A percentile compares a stretch with the other conserved stretches of the same genome.
These are phyloP conservation scores for Pyxicephalus adspersus DNA, from an alignment of 2,113 vertebrate genomes.

Conservation along the genomic window DNA sequence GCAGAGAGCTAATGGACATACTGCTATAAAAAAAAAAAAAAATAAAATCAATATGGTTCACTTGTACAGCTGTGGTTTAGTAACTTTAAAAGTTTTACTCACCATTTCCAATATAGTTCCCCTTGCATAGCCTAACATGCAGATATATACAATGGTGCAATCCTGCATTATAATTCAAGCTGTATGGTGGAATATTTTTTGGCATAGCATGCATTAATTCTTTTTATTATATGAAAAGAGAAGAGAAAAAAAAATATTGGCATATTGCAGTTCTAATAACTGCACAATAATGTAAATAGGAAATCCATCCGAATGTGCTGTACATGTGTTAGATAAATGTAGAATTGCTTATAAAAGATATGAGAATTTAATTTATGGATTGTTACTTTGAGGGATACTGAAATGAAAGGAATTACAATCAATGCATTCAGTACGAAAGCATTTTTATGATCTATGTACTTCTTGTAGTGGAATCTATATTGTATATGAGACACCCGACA, in stretches of 20 bases:
- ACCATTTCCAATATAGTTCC: too few species aligned
- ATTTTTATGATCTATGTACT: slow-evolving; percentile 7
- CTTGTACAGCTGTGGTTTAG: too few species aligned
- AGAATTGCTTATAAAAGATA: slow-evolving; percentile 38
- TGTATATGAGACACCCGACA: neutral
- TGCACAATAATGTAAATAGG: slow-evolving; percentile 11
- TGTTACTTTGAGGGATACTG: slow-evolving; percentile 27
- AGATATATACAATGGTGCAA: too few species aligned
- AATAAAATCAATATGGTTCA: too few species aligned
- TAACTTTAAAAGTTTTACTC: too few species aligned
- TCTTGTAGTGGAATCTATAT: slow-evolving; percentile 1
- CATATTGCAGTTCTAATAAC: neutral
- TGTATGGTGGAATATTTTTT: too few species aligned
- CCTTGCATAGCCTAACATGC: too few species aligned
- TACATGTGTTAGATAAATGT: slow-evolving; percentile 20
- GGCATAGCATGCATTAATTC: too few species aligned
- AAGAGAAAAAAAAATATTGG: neutral
- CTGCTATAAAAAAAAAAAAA: too few species aligned
- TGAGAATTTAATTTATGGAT: slow-evolving; percentile 35
- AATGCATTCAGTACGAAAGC: slow-evolving; percentile 8
- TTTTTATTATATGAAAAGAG: neutral
- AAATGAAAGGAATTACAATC: slow-evolving; percentile 45
- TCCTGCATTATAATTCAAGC: too few species aligned
- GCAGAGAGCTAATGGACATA: too few species aligned
- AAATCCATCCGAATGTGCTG: slow-evolving; percentile 5